Base-by-base conservation (phyloP, 1,140 invertebrate genomes). In the Temnothorax curvispinosus region DNA sequence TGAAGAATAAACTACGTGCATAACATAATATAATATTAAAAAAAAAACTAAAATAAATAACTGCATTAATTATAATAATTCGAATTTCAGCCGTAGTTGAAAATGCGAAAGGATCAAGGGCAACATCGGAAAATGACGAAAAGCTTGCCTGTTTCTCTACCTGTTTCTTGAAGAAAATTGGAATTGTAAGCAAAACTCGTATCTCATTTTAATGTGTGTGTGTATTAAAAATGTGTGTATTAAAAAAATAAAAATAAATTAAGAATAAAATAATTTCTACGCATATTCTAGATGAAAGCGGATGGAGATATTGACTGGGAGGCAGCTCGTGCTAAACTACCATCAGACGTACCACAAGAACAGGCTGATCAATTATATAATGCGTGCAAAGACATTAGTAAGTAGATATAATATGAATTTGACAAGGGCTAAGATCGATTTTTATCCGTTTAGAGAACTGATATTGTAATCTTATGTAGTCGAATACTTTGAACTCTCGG, bases 291-390 rank as follows among this genome's bases (percentile, higher is more conserved):
- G 93, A 89, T 93, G 88, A 91, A 86, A 15, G 11, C 82, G n/a
- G 88, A 93, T 58, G 92, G 91, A 65, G 81, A 82, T 0, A 38
- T 94, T 21, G 88, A 94, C 75, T 86, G 89, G 65, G 76, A 92
- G 69, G 82, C 90, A 44, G 85, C 88, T 62, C 88, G 88, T 6
- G 18, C 90, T 13, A 93, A 90, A 82, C 58, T 90, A 15, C 89
- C 92, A 35, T 0, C 86, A 15, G 52, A 13, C 11, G 32, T 92
- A 5, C 32, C 91, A 0, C 64, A 87, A 35, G 92, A 92, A 0
- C 50, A 92, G 32, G 64, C 74, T 0, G 88, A 92, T 7, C 75
- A 87, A 2, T 41, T 92, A 3, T 21, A 91, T 13, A 86, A 67
- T 13, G 88, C 86, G 4, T 93, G 93, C 67, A 89, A 91, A 74